These are phyloP conservation scores for Zosterops lateralis DNA, from an alignment of 2,113 vertebrate genomes.

Conservation along the genomic window DNA sequence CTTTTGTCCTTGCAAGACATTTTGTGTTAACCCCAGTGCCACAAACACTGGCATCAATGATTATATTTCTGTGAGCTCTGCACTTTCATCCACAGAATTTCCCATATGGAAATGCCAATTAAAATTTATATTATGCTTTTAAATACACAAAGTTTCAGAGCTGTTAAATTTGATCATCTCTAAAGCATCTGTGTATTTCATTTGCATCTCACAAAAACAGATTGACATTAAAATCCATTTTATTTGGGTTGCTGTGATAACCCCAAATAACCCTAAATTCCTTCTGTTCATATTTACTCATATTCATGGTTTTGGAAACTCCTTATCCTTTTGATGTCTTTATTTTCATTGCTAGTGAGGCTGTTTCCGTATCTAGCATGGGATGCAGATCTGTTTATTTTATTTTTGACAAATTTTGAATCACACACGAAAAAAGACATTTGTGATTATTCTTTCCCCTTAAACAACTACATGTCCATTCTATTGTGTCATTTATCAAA, in stretches of 20 bases:
- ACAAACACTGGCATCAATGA: background rate
- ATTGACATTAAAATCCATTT: conserved; percentile 15
- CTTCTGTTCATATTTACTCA: conserved; percentile 20
- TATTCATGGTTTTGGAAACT: background rate
- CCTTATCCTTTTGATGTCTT: background rate
- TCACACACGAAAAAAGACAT: background rate
- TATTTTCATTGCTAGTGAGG: background rate
- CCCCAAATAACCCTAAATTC: conserved; percentile 11
- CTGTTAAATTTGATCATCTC: background rate
- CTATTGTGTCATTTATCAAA: background rate
- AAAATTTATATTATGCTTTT: conserved; percentile 18
- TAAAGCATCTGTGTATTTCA: conserved; percentile 17
- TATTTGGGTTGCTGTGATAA: conserved; percentile 16
- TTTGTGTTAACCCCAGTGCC: background rate
- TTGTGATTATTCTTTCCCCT: background rate
- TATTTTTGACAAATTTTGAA: background rate
- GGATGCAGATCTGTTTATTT: background rate
- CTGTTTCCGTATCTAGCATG: background rate
- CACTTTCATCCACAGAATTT: background rate
- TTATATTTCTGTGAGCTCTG: background rate
- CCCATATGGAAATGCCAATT: background rate
- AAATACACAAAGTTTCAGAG: background rate
- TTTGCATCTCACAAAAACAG: background rate
- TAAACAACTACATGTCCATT: background rate
- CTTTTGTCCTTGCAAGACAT: background rate